These are phyloP conservation scores for Macrotus californicus DNA, from an alignment of 2,113 vertebrate genomes.

Conservation along the genomic window DNA sequence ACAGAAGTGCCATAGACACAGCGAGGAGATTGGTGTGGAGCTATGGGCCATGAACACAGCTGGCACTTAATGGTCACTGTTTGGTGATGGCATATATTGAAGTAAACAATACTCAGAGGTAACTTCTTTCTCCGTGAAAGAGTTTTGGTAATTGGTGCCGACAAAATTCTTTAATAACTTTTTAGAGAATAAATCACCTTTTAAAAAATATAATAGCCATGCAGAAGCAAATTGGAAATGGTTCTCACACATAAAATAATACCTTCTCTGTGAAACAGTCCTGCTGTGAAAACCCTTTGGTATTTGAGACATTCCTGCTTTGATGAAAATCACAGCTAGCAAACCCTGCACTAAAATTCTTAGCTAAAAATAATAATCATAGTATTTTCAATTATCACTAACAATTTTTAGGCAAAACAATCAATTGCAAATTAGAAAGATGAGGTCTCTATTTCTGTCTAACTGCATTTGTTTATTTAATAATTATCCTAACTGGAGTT, in stretches of 20 bases:
- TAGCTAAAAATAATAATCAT: background rate
- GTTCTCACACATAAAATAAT: background rate
- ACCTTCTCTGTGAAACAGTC: background rate
- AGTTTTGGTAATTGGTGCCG: background rate
- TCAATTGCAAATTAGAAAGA: background rate
- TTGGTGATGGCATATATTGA: background rate
- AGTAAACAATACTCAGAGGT: background rate
- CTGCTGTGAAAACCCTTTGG: background rate
- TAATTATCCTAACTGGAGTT: background rate
- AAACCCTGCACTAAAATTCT: background rate
- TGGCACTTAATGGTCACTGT: background rate
- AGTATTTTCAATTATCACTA: background rate
- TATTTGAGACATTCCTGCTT: background rate
- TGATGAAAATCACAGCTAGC: background rate
- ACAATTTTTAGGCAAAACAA: background rate
- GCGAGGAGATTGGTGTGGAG: background rate
- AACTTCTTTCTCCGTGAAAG: background rate
- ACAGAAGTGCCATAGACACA: background rate
- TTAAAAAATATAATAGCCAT: background rate
- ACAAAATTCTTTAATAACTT: background rate
- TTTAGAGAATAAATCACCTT: background rate
- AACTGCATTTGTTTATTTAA: background rate
- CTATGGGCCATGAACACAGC: background rate
- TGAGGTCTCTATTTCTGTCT: background rate
- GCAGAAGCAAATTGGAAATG: background rate